These are phyloP conservation scores for Lontra canadensis DNA, from an alignment of 2,113 vertebrate genomes.

Conservation along the genomic window DNA sequence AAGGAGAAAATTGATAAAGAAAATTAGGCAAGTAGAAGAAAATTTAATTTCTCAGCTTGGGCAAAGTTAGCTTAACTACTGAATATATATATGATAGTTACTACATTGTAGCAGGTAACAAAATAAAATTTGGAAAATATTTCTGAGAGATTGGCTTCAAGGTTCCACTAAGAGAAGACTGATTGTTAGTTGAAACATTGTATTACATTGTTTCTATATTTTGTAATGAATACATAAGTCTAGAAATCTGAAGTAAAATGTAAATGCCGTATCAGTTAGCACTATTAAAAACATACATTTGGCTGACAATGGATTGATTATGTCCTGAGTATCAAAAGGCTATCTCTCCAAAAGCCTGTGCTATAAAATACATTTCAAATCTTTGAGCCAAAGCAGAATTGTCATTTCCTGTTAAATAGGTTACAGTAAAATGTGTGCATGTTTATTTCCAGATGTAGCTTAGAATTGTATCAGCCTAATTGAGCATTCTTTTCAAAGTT, in stretches of 20 bases:
- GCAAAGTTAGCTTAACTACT: not conserved
- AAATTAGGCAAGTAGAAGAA: not conserved
- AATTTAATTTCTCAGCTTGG: not conserved
- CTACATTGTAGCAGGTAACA: not conserved
- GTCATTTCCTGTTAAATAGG: not conserved
- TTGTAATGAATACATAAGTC: constrained; percentile 10
- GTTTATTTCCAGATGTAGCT: not conserved
- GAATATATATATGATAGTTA: not conserved
- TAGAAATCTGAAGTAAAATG: not conserved
- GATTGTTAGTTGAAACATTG: not conserved
- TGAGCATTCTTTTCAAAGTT: not conserved
- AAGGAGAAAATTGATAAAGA: not conserved
- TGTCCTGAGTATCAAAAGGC: not conserved
- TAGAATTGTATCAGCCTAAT: not conserved
- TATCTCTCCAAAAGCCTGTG: not conserved
- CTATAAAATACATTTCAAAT: not conserved
- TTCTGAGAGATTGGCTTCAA: not conserved
- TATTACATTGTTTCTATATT: not conserved
- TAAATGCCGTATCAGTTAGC: not conserved
- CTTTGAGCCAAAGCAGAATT: not conserved
- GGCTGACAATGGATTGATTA: not conserved
- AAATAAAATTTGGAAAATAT: not conserved
- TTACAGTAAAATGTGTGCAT: not conserved
- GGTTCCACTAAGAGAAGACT: not conserved
- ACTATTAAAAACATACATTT: not conserved